These are phyloP conservation scores for Tor tambroides DNA, from an alignment of 2,113 vertebrate genomes.

Conservation along the genomic window DNA sequence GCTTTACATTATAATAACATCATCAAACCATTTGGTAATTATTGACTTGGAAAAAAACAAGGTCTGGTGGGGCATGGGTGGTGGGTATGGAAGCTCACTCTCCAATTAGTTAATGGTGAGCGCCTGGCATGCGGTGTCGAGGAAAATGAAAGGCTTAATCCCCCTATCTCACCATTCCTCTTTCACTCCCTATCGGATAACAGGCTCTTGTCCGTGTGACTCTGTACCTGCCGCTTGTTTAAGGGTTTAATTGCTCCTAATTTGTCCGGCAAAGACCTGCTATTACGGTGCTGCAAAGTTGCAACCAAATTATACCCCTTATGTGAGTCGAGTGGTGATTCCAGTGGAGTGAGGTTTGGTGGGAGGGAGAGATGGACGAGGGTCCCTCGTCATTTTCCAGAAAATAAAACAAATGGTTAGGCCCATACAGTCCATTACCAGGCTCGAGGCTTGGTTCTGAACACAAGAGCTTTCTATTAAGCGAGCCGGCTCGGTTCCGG, in stretches of 20 bases:
- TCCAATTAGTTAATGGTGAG: conserved; percentile 57
- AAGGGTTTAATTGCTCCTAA: conserved; percentile 75
- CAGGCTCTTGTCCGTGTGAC: conserved; percentile 63
- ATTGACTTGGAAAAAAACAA: conserved; percentile 50
- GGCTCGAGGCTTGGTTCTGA: conserved; percentile 57
- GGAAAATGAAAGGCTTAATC: conserved; percentile 60
- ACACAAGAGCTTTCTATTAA: conserved; percentile 49
- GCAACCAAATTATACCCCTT: conserved; percentile 69
- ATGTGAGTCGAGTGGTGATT: conserved; percentile 69
- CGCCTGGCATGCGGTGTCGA: conserved; percentile 56
- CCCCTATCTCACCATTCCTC: conserved; percentile 47
- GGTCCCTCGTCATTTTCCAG: conserved; percentile 64
- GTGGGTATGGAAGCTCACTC: conserved; percentile 35
- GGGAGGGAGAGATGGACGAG: conserved; percentile 46
- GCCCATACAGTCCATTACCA: conserved; percentile 53
- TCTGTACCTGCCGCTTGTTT: conserved; percentile 63
- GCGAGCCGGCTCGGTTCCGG: conserved; percentile 47
- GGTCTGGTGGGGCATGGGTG: conserved; percentile 47
- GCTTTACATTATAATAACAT: conserved; percentile 59
- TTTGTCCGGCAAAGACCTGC: conserved; percentile 65
- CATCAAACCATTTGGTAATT: conserved; percentile 59
- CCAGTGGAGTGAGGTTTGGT: conserved; percentile 57
- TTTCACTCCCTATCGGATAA: conserved; percentile 49
- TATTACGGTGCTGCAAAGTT: conserved; percentile 69
- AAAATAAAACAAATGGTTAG: conserved; percentile 62